Evolutionary conservation across 2,888 invertebrate genomes (phyloP), one percentile per base, ranked within the genome.

Genomic region (Homarus gammarus): DNA sequence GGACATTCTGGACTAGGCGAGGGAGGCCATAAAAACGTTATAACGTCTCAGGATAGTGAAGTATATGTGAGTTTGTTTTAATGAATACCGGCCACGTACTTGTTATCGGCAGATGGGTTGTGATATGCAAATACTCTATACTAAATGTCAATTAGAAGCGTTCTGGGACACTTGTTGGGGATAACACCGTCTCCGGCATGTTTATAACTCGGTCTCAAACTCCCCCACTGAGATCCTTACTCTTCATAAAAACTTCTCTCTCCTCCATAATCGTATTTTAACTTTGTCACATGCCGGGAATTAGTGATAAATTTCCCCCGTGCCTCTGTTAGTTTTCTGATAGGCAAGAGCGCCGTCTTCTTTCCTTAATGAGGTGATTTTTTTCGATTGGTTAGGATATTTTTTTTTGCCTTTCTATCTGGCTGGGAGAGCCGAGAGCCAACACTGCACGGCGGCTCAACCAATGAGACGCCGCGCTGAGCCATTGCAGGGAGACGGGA

Each of bases 41-140:
- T 40, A 72, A 27, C 73, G 73, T 44, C 87, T 56, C 51, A 27
- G 72, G 56, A 79, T 81, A 81, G 72, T 72, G 56, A 38, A 44
- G 77, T 75, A 61, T 44, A 64, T 44, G 85, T 56, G 75, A 61
- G 85, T 40, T 77, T 61, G 73, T 75, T 61, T 64, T 82, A 87
- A 87, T 73, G 87, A 87, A 73, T 56, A 40, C 61, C 36, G 73
- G 44, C 40, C 73, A 51, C 68, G 81, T 81, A 81, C 78, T 75
- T 64, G 75, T 82, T 82, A 87, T 87, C 87, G 61, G 36, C 49
- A 87, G 82, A 87, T 70, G 81, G 75, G 86, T 72, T 51, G 49
- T 87, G 82, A 87, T 87, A 87, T 87, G 87, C 87, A 82, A 87
- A 87, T 87, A 27, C 56, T 51, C n/a, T 72, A 82, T 51, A 82